Conservation (phyloP, 1,140 invertebrate species). For the Asobara japonica region DNA sequence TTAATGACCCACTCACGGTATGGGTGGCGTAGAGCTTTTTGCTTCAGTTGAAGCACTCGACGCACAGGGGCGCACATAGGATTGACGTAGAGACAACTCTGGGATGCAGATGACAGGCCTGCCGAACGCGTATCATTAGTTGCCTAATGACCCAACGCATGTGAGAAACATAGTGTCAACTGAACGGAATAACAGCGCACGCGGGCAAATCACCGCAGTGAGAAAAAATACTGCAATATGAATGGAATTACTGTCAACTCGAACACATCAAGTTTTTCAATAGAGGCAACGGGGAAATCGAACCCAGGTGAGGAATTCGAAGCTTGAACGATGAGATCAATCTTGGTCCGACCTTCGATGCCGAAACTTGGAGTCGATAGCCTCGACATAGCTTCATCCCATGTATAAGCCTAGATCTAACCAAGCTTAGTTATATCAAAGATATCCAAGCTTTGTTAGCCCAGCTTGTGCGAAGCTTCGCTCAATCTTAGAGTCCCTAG, state of each 20-base stretch:
- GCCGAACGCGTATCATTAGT: conserved; percentile 21
- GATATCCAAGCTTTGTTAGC: too few species aligned
- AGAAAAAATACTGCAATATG: conserved; percentile 1
- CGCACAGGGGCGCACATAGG: background rate
- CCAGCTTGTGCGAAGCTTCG: too few species aligned
- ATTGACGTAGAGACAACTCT: conserved; percentile 13
- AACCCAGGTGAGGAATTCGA: too few species aligned
- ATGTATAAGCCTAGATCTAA: too few species aligned
- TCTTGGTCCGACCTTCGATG: too few species aligned
- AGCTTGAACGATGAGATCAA: too few species aligned
- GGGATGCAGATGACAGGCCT: conserved; percentile 30
- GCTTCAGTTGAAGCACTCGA: background rate
- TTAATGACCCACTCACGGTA: conserved; percentile 46
- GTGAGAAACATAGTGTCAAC: background rate
- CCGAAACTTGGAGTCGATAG: too few species aligned
- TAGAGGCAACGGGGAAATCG: too few species aligned
- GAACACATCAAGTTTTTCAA: too few species aligned
- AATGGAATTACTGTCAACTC: background rate
- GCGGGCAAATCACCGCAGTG: background rate
- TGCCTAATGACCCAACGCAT: background rate
- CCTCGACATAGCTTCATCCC: too few species aligned
- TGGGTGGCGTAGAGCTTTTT: background rate
- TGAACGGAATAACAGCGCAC: background rate
- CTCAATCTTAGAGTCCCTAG: too few species aligned
- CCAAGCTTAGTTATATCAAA: too few species aligned